Evolutionary conservation across 2,797 vertebrate species (phyloP).

Genomic region (Scolopax rusticola): DNA sequence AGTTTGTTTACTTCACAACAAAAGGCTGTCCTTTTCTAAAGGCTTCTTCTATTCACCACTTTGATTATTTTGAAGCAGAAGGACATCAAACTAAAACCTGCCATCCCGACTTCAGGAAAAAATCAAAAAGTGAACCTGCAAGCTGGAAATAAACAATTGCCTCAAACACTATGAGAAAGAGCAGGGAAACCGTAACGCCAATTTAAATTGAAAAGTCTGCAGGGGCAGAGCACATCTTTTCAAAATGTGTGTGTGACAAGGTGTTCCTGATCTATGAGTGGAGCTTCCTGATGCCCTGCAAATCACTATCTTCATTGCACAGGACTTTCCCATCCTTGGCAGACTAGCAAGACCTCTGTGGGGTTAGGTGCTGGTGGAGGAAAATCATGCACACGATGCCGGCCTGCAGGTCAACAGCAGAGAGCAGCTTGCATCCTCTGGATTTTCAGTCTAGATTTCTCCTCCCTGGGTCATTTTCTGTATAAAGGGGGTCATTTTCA

Average conservation of each 20-base stretch:
- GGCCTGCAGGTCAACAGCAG: neutral
- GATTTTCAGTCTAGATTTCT: neutral
- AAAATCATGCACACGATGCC: fast-evolving
- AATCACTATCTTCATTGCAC: neutral
- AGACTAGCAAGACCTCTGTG: neutral
- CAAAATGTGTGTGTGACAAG: neutral
- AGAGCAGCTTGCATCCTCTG: neutral
- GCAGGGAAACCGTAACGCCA: neutral
- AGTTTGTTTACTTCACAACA: neutral
- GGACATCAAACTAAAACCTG: neutral
- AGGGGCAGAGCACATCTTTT: neutral
- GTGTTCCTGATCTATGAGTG: neutral
- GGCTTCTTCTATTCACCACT: neutral
- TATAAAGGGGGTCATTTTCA: no score
- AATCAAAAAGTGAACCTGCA: neutral
- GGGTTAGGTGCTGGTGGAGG: neutral
- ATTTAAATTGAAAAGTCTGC: neutral
- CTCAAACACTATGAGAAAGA: neutral
- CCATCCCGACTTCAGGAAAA: neutral
- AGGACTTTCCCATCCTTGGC: neutral
- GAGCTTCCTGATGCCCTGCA: neutral
- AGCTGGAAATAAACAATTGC: neutral
- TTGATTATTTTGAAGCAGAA: neutral
- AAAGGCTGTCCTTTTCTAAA: neutral
- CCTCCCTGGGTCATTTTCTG: neutral